Evolutionary conservation across 2,888 invertebrate genomes (phyloP), one percentile per base, ranked within the genome.

Genomic region (Tenthredo notha): DNA sequence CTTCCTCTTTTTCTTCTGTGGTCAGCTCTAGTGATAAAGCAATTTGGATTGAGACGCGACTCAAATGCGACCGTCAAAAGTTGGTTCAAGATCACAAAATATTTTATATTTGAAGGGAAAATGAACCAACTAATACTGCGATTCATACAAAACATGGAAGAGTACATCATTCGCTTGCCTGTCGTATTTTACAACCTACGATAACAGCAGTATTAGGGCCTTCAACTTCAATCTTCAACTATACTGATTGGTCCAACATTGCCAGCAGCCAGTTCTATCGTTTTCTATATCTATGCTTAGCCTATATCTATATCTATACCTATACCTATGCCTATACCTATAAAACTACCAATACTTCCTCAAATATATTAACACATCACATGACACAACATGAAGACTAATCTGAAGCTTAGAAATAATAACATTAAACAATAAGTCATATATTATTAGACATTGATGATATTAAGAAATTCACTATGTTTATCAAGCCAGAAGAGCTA

Each of bases 381-480:
- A 50, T 12, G 1, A 54, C 4, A 54, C 54, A 54, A 54, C 54
- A 15, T 54, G 2, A 54, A 54, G 1, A 54, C 54, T 2, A n/a
- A 54, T 54, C n/a, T n/a, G n/a, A 54, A 54, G n/a, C 54, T n/a
- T 15, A 54, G 54, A 54, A 18, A 54, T 18, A 54, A n/a, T 54
- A 15, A 54, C 4, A 54, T 9, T 43, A n/a, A 0, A 54, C 15
- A 54, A 54, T 18, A 54, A 54, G 15, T 15, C 18, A 2, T 54
- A 54, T n/a, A 54, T 54, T 4, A 54, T 54, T 54, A 54, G 2
- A 15, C 2, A 54, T 43, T 10, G 9, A 12, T 54, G 29, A 33
- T 33, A 54, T 54, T 54, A 50, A 84, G 37, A 80, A n/a, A 61
- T 25, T 25, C n/a, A 29, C 29, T 6, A 65, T 65, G 65, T 65